Percentiles rank a stretch among this genome's conserved stretches.
These are phyloP conservation scores for Trachelus troglodyta DNA, from an alignment of 2,888 invertebrate species.

Conservation along the genomic window DNA sequence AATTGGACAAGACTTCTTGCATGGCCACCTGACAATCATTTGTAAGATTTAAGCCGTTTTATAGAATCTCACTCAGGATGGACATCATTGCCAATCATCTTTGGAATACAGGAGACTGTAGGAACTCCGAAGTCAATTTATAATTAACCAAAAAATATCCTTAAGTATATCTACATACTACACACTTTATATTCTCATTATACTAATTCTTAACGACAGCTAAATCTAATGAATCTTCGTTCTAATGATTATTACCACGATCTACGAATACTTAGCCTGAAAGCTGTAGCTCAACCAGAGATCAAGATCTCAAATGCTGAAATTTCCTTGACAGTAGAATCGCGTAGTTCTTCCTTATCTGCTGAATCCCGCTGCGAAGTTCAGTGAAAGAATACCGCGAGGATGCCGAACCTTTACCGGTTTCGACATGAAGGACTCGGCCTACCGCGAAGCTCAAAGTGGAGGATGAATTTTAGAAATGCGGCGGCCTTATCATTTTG, in stretches of 20 bases:
- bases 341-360: neutral
- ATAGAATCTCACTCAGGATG: neutral
- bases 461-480: conserved; percentile 39
- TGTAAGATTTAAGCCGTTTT: neutral
- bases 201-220: neutral
- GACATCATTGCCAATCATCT: neutral
- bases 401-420: neutral
- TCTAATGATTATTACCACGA: neutral
- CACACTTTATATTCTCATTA: neutral
- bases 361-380: neutral
- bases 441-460: conserved; percentile 5
- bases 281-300: neutral
- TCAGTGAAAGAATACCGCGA: neutral
- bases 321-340: neutral
- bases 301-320: neutral
- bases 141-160: neutral
- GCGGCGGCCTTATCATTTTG: conserved; percentile 26
- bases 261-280: neutral
- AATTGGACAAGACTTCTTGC: neutral
- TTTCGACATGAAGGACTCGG: neutral
- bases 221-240: neutral
- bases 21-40: neutral
- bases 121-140: neutral
- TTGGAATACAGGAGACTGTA: neutral
- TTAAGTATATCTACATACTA: neutral